Evolutionary conservation across 2,797 vertebrate genomes (phyloP).

Genomic region (Betta splendens): DNA sequence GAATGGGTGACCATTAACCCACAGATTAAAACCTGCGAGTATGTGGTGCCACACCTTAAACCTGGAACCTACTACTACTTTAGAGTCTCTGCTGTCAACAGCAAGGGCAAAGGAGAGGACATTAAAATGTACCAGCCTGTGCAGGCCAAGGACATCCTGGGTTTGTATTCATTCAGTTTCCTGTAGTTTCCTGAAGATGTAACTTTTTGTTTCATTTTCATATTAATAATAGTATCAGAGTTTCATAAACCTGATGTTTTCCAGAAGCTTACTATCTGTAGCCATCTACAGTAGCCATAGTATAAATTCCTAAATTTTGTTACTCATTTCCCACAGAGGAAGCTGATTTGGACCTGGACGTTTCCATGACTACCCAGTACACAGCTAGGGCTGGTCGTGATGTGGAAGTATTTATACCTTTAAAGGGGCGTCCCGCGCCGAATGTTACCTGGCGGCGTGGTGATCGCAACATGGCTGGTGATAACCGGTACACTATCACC

Average conservation of each 20-base stretch:
- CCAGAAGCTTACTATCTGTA: background rate
- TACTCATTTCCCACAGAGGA: slow-evolving; percentile 86
- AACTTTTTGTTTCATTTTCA: background rate
- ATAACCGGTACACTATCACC: slow-evolving; percentile 89
- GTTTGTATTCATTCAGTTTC: slow-evolving; percentile 76
- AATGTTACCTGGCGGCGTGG: slow-evolving; percentile 93
- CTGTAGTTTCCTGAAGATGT: background rate
- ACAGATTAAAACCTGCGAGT: slow-evolving; percentile 94
- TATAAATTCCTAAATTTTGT: background rate
- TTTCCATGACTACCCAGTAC: slow-evolving; percentile 92
- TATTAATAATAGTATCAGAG: too few relatives aligned
- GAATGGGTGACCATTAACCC: slow-evolving; percentile 92
- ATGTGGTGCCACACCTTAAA: slow-evolving; percentile 92
- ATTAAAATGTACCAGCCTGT: slow-evolving; percentile 92
- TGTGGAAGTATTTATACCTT: slow-evolving; percentile 89
- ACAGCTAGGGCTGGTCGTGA: slow-evolving; percentile 91
- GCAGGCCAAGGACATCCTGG: slow-evolving; percentile 97
- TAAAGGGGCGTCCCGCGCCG: slow-evolving; percentile 94
- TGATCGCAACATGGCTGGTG: slow-evolving; percentile 89
- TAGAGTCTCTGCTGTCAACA: slow-evolving; percentile 91
- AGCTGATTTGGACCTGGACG: slow-evolving; percentile 93
- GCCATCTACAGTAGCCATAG: background rate
- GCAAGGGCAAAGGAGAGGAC: slow-evolving; percentile 90
- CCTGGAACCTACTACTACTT: slow-evolving; percentile 93
- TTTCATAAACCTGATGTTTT: background rate